phyloP scores from a whole-genome alignment of 2,888 invertebrate species.

The Drosophila quinaria region DNA sequence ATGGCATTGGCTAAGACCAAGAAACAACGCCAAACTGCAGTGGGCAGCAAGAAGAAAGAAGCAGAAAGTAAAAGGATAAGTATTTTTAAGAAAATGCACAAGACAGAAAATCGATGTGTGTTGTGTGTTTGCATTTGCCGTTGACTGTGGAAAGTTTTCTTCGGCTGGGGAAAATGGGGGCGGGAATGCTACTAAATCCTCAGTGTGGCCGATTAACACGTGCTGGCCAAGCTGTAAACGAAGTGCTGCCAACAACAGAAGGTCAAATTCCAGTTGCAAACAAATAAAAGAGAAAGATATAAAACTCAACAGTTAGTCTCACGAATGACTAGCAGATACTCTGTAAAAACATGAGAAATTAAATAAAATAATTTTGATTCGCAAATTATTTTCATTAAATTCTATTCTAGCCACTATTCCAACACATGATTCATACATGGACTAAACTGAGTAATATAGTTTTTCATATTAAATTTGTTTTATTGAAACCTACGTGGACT shows the following conservation, averaged over 20 bases:
- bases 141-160: slow-evolving; percentile 47
- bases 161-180: slow-evolving; percentile 4
- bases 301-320: not conserved
- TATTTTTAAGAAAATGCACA: slow-evolving; percentile 76
- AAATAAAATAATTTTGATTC: too few relatives aligned
- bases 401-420: too few relatives aligned
- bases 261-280: slow-evolving; percentile 56
- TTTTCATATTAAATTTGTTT: too few relatives aligned
- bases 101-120: slow-evolving; percentile 74
- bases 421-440: too few relatives aligned
- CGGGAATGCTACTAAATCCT: slow-evolving; percentile 66
- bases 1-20: slow-evolving; percentile 68
- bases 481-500: too few relatives aligned
- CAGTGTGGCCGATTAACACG: slow-evolving; percentile 77
- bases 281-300: slow-evolving; percentile 30
- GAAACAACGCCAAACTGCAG: slow-evolving; percentile 68
- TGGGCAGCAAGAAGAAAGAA: slow-evolving; percentile 44
- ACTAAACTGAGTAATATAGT: too few relatives aligned
- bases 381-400: too few relatives aligned
- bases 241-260: slow-evolving; percentile 48
- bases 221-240: slow-evolving; percentile 54
- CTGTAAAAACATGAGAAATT: not conserved
- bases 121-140: slow-evolving; percentile 37
- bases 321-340: not conserved
- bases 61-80: slow-evolving; percentile 49